Evolutionary conservation across 2,113 vertebrate genomes (phyloP), one percentile per base, ranked within the genome.

Genomic region (Phyllostomus discolor): DNA sequence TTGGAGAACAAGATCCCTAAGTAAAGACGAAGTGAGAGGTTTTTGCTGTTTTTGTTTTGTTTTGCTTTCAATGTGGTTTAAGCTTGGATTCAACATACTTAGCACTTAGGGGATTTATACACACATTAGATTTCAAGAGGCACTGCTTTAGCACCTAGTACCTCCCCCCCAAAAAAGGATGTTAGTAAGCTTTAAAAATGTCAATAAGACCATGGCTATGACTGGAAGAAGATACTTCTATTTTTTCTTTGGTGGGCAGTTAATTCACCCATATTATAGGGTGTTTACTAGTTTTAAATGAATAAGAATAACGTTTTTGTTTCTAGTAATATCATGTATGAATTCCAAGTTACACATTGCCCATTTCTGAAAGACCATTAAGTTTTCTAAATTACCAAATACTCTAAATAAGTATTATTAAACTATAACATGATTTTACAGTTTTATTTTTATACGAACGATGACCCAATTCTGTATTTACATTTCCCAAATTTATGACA

Each of bases 111-210:
- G 38, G 2, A 31, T 67, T 67, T 20, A 62, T 16, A 31, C 43
- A 10, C 38, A 80, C 17, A 50, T 64, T 96, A 69, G 57, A 69
- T 88, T 67, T 96, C 78, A 96, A 91, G 66, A 87, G 90, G 43
- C 41, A 76, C 33, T 76, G 14, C 5, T 87, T 16, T 73, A 87
- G 7, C 31, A 79, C 52, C 70, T 43, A 73, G 8, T 66, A 22
- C 28, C n/a, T 15, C 50, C 50, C 46, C 46, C 88, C 8, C 57
- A 93, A 88, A 85, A 26, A 5, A 87, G 22, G 24, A 22, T 81
- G n/a, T 93, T 95, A 62, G 35, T 15, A 80, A 75, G 2, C 5
- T 94, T 75, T 38, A 57, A 88, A 92, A 59, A 31, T 81, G 3
- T 75, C 72, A 85, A 8, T 85, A 91, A 90, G 94, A 85, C 24